These are phyloP conservation scores for Villa cingulata DNA, from an alignment of 2,888 invertebrate species.

Conservation along the genomic window DNA sequence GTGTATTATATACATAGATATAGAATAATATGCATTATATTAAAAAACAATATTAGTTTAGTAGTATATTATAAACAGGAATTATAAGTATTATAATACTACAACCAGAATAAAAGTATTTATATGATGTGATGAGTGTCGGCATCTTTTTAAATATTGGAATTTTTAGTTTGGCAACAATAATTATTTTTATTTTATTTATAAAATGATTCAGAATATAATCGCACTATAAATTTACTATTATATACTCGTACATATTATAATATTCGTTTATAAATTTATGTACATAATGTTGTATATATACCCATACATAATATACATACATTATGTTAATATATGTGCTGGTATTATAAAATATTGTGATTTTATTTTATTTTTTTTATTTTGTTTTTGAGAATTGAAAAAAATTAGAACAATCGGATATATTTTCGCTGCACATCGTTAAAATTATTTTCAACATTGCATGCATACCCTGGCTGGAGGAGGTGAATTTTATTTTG, in stretches of 20 bases:
- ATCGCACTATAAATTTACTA: no score
- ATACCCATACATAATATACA: no score
- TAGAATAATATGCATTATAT: no score
- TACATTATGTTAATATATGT: no score
- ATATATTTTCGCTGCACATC: constrained; percentile 3
- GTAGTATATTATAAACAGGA: constrained; percentile 7
- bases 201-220: no score
- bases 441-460: constrained; percentile 24
- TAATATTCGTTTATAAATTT: no score
- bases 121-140: not conserved
- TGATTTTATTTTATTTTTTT: not conserved
- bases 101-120: not conserved
- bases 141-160: constrained; percentile 6
- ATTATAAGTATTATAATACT: not conserved
- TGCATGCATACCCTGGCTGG: constrained; percentile 14
- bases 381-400: not conserved
- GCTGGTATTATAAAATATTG: no score
- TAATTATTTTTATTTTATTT: constrained; percentile 9
- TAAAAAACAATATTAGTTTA: no score
- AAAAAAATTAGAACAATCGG: not conserved
- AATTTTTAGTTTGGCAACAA: constrained; percentile 14
- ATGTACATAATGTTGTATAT: no score
- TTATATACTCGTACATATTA: no score
- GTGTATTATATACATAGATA: no score
- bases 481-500: not conserved